Conservation (phyloP, 1,140 invertebrate species). For the Saccostrea glomerata region DNA sequence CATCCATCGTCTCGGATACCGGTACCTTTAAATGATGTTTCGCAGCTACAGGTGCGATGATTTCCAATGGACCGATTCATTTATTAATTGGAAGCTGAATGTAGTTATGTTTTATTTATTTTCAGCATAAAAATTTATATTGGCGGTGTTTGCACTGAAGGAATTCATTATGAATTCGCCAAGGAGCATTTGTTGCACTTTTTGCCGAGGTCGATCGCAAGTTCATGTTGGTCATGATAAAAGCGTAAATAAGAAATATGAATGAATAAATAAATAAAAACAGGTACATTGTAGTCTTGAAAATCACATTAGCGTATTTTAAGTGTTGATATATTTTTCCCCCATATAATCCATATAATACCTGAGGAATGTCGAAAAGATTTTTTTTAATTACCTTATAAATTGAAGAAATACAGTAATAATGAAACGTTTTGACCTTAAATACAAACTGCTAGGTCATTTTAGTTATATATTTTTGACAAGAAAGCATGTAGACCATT, state of each 20-base stretch:
- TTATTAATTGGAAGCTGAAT: background rate
- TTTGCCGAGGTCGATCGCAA: background rate
- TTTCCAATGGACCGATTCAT: background rate
- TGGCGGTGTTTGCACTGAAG: background rate
- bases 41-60: constrained; percentile 5
- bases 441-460: too few species aligned
- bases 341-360: too few species aligned
- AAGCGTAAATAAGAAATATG: background rate
- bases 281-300: background rate
- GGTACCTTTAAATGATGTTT: constrained; percentile 16
- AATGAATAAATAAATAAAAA: background rate
- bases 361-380: too few species aligned
- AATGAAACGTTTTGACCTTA: too few species aligned
- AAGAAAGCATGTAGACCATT: too few species aligned
- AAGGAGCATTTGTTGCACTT: background rate
- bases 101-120: background rate
- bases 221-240: background rate
- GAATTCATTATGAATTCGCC: background rate
- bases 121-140: background rate
- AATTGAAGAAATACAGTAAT: too few species aligned
- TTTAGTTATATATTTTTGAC: too few species aligned
- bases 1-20: background rate
- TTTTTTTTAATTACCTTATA: too few species aligned
- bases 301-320: background rate
- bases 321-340: too few species aligned